Evolutionary conservation across 2,113 vertebrate genomes (phyloP).

Genomic region (Oreotrochilus melanogaster): DNA sequence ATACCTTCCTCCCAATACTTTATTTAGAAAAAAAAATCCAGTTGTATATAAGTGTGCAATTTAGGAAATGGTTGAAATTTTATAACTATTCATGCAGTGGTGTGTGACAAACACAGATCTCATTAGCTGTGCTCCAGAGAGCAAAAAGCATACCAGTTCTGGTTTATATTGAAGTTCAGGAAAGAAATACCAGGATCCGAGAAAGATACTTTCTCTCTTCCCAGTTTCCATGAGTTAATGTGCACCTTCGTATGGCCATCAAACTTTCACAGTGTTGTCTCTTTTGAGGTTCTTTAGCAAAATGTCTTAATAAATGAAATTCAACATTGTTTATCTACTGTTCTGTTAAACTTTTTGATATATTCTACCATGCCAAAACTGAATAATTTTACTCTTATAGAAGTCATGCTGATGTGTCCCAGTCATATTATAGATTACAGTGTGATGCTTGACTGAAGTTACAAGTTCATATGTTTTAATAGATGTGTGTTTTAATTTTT

Average conservation of each 20-base stretch:
- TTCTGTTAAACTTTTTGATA: not conserved
- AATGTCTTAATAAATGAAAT: not conserved
- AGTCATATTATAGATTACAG: not conserved
- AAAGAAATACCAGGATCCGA: not conserved
- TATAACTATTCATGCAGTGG: not conserved
- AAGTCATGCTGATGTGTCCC: conserved; percentile 2
- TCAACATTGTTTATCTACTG: not conserved
- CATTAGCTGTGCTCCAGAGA: not conserved
- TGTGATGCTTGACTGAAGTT: conserved; percentile 38
- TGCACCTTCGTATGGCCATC: not conserved
- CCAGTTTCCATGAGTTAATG: not conserved
- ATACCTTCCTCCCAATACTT: not conserved
- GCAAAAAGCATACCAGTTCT: not conserved
- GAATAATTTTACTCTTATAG: not conserved
- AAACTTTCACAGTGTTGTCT: not conserved
- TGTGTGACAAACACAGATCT: not conserved
- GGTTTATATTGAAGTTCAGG: not conserved
- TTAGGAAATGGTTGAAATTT: not conserved
- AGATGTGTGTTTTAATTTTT: conserved; percentile 63
- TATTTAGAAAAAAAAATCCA: not conserved
- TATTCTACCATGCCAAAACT: not conserved
- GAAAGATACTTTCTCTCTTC: not conserved
- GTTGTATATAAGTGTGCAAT: not conserved
- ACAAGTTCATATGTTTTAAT: conserved; percentile 62
- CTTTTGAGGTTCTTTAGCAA: not conserved